These are phyloP conservation scores for Tetraneura akinire DNA, from an alignment of 1,140 invertebrate species.

Conservation along the genomic window DNA sequence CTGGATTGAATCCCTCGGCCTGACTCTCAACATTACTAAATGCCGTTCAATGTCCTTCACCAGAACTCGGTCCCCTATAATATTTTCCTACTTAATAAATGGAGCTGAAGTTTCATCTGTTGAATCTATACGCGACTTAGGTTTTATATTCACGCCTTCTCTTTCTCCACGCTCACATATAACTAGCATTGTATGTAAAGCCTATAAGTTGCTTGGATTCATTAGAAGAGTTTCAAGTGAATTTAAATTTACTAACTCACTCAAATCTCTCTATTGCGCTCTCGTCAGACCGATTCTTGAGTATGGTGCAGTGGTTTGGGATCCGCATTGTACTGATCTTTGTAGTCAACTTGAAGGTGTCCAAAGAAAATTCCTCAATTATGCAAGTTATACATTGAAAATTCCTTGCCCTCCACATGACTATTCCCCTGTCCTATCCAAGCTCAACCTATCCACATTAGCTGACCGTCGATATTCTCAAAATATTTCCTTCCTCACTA, in stretches of 20 bases:
- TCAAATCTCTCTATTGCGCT: no score
- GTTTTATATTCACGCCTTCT: background rate
- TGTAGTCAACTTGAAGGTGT: background rate
- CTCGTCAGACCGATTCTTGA: background rate
- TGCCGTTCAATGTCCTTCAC: background rate
- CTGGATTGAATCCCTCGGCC: no score
- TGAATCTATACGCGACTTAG: background rate
- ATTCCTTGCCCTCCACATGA: background rate
- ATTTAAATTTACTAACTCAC: no score
- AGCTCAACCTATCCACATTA: background rate
- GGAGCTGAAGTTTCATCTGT: background rate
- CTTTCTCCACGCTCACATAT: background rate
- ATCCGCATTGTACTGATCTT: background rate
- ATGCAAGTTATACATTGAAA: slow-evolving; percentile 2
- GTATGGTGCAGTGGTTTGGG: background rate
- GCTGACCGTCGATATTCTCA: background rate
- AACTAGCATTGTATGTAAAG: background rate
- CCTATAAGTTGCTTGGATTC: background rate
- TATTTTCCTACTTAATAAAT: background rate
- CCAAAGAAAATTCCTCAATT: background rate
- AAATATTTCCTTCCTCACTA: no score
- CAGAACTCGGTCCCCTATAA: background rate
- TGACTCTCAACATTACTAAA: no score
- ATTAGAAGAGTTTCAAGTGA: background rate
- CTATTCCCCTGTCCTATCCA: background rate